phyloP scores from a whole-genome alignment of 2,113 vertebrate species.

The Brachyhypopomus occidentalis region DNA sequence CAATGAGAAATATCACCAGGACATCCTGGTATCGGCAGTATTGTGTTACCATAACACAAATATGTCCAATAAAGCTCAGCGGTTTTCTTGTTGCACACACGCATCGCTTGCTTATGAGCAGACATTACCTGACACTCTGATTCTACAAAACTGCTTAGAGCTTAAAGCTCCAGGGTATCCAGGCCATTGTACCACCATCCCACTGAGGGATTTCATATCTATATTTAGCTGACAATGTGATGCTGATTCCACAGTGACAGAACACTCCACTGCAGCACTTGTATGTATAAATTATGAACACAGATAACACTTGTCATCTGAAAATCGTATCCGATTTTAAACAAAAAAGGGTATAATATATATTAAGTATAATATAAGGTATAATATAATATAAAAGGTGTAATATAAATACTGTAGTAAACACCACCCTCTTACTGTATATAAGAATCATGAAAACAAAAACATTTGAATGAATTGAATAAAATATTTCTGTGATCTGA shows the following conservation, averaged over 20 bases:
- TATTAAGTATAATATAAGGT: too few species aligned
- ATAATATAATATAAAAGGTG: too few species aligned
- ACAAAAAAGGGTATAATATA: too few species aligned
- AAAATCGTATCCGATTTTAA: too few species aligned
- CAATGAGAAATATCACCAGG: conserved; percentile 3
- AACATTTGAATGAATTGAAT: too few species aligned
- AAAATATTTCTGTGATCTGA: too few species aligned
- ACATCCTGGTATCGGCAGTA: not conserved
- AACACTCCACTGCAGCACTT: not conserved
- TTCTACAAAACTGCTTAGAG: not conserved
- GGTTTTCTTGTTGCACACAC: not conserved
- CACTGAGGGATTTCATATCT: not conserved
- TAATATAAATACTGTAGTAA: too few species aligned
- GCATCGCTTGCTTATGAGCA: not conserved
- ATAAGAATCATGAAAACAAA: too few species aligned
- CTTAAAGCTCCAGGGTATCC: not conserved
- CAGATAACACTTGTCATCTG: too few species aligned
- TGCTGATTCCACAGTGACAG: not conserved
- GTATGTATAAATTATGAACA: too few species aligned
- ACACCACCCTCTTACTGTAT: too few species aligned
- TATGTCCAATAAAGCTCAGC: not conserved
- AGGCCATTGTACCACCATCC: not conserved
- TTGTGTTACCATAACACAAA: not conserved
- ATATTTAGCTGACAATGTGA: not conserved
- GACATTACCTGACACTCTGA: not conserved